Evolutionary conservation across 2,888 invertebrate genomes (phyloP), one percentile per base, ranked within the genome.

Genomic region (Sinhomidia bicolor): DNA sequence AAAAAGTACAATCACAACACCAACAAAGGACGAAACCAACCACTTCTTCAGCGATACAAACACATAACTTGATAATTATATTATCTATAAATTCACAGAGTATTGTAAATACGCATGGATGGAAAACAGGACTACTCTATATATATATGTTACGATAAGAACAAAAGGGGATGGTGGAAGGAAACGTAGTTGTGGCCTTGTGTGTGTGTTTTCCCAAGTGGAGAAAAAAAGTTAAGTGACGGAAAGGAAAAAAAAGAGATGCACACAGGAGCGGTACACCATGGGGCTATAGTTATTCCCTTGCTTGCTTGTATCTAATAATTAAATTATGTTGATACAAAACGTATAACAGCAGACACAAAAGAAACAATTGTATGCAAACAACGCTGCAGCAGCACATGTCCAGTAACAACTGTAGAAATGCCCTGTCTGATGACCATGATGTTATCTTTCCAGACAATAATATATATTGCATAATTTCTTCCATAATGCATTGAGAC

Each of bases 301-400:
- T 51, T 54, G 79, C 80, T 80, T 80, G 65, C 62, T 44, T 60
- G 60, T 36, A 3, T 36, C 36, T 89, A 89, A 89, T 89, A 89
- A 89, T 89, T 89, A 71, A 89, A 85, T 89, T 89, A 89, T 78
- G 57, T 57, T 79, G 44, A 80, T 89, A 80, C 80, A 80, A 85
- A 88, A 85, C 14, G 23, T 47, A 7, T 14, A 23, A 47, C 26
- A 47, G 41, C 36, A 76, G 74, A 78, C n/a, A n/a, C n/a, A n/a
- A n/a, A n/a, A n/a, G n/a, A 65, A 44, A 85, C 41, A 78, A 62
- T 62, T 85, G 62, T 32, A 26, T 62, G 41, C n/a, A 7, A 14
- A 10, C 65, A n/a, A 17, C 44, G 20, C 20, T 76, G 76, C 26
- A 14, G 65, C 51, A 23, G 65, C 51, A 23, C 71, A 71, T 51